These are phyloP conservation scores for Python bivittatus DNA, from an alignment of 2,113 vertebrate genomes.

Conservation along the genomic window DNA sequence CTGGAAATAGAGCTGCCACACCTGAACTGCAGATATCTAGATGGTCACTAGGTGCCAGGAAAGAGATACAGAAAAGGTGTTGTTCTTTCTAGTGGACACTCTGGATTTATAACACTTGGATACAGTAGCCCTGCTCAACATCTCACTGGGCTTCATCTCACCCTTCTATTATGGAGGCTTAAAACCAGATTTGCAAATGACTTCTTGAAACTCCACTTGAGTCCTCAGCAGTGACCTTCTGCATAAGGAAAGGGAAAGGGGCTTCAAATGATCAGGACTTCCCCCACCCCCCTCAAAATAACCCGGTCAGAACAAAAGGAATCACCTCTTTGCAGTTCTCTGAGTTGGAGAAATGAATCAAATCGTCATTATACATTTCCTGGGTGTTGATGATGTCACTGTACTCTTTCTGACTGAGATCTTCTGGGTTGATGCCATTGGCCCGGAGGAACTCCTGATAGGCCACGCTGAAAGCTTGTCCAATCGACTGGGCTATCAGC, in stretches of 20 bases:
- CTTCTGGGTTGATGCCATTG: conserved; percentile 97
- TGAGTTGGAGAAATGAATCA: conserved; percentile 98
- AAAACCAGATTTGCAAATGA: conserved; percentile 3
- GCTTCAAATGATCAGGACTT: neutral
- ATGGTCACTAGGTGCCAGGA: no score
- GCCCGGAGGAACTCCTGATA: conserved; percentile 98
- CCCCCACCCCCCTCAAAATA: neutral
- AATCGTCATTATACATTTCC: conserved; percentile 99
- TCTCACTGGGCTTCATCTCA: neutral
- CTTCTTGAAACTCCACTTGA: conserved; percentile 19
- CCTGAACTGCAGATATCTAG: no score
- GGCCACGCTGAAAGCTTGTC: conserved; percentile 98
- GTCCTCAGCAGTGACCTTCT: neutral
- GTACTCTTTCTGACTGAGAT: conserved; percentile 99
- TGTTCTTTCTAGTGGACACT: neutral
- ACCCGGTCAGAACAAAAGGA: neutral
- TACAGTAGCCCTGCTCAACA: neutral
- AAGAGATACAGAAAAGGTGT: neutral
- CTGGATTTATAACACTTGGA: neutral
- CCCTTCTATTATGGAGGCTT: neutral
- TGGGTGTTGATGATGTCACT: conserved; percentile 99
- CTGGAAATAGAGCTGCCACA: no score
- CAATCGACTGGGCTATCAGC: conserved; percentile 98
- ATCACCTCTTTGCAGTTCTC: conserved; percentile 98
- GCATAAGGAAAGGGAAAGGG: neutral